Conservation (phyloP, 1,140 invertebrate species). For the Pogonomyrmex barbatus region DNA sequence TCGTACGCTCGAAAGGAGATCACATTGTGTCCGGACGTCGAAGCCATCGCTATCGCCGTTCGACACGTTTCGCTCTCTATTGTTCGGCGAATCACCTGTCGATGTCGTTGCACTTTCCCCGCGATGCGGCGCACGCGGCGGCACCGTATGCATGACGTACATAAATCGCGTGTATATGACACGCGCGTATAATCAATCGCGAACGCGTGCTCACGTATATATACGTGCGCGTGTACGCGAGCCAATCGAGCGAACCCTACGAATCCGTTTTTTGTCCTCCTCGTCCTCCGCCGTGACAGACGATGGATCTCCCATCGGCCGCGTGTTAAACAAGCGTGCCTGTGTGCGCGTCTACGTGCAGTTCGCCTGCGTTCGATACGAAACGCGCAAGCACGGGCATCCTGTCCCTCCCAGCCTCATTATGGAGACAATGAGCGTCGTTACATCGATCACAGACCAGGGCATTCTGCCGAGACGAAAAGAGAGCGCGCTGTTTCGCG, state of each 20-base stretch:
- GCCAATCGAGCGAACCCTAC: slow-evolving; percentile 9
- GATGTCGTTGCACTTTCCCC: slow-evolving; percentile 46
- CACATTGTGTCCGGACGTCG: not conserved
- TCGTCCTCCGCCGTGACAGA: slow-evolving; percentile 22
- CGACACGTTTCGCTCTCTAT: slow-evolving; percentile 8
- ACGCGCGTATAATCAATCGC: slow-evolving; percentile 23
- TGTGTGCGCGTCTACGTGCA: not conserved
- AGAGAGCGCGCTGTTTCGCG: slow-evolving; percentile 66
- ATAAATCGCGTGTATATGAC: slow-evolving; percentile 12
- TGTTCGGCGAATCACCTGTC: slow-evolving; percentile 29
- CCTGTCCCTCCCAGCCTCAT: slow-evolving; percentile 84
- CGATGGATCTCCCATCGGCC: slow-evolving; percentile 45
- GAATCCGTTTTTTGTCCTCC: slow-evolving; percentile 13
- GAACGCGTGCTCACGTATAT: not conserved
- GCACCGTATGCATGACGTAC: slow-evolving; percentile 17
- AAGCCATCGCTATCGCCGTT: not conserved
- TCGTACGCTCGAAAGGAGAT: not conserved
- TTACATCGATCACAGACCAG: slow-evolving; percentile 79
- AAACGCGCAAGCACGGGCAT: slow-evolving; percentile 72
- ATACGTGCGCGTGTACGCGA: not conserved
- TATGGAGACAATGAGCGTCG: slow-evolving; percentile 82
- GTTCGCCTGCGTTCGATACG: not conserved
- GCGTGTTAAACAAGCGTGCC: slow-evolving; percentile 32
- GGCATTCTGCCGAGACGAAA: slow-evolving; percentile 67
- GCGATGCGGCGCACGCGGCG: not conserved